phyloP scores from a whole-genome alignment of 2,113 vertebrate species.

The Enhydra lutris region DNA sequence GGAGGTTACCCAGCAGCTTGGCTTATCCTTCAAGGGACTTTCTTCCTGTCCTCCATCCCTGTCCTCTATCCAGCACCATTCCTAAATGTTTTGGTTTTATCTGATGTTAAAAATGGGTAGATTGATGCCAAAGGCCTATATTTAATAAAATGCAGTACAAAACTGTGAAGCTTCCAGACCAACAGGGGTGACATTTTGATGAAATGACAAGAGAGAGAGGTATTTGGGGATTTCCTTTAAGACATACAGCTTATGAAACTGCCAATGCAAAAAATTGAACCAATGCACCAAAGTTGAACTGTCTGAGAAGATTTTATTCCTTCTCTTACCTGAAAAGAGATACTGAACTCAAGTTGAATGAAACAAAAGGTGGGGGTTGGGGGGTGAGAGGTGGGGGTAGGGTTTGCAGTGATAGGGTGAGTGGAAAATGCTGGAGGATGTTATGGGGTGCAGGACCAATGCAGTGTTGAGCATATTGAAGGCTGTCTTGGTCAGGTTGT shows the following conservation, averaged over 20 bases:
- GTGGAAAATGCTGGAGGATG: background rate
- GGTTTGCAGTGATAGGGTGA: background rate
- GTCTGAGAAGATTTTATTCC: background rate
- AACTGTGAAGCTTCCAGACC: background rate
- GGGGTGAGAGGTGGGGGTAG: background rate
- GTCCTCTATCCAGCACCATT: background rate
- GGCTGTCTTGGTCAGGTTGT: background rate
- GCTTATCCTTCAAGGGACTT: background rate
- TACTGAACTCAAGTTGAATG: background rate
- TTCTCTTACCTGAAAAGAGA: background rate
- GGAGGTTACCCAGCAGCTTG: background rate
- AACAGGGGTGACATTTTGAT: background rate
- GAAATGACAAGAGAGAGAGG: background rate
- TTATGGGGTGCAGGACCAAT: too few relatives aligned
- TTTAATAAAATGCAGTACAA: background rate
- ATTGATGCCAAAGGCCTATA: background rate
- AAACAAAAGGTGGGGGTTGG: background rate
- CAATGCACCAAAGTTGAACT: background rate
- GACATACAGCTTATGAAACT: background rate
- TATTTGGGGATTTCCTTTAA: background rate
- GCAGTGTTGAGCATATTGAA: accelerated
- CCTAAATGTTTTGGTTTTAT: background rate
- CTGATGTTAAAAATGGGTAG: background rate
- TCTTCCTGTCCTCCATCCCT: background rate
- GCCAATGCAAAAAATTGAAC: background rate